Conservation (phyloP, 1,140 invertebrate genomes). For the Euura lappo region DNA sequence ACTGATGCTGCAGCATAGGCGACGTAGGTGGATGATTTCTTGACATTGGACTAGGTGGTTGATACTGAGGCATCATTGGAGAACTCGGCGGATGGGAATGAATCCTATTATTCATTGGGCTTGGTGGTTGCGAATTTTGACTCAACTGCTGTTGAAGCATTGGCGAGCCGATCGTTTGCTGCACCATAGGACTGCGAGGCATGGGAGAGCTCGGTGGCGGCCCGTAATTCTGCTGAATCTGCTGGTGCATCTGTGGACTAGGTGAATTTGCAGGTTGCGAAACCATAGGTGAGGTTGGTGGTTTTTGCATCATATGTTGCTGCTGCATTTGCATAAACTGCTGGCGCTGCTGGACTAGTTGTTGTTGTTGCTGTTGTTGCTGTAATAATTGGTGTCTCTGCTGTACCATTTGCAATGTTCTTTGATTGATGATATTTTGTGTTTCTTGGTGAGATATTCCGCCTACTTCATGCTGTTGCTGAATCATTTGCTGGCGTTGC, state of each 20-base stretch:
- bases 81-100: conserved; percentile 54
- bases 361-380: conserved; percentile 39
- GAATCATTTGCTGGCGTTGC: conserved; percentile 55
- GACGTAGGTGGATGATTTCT: conserved; percentile 55
- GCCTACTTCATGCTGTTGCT: conserved; percentile 59
- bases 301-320: conserved; percentile 54
- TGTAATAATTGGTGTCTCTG: conserved; percentile 60
- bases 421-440: conserved; percentile 21
- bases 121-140: conserved; percentile 56
- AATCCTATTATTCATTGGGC: conserved; percentile 53
- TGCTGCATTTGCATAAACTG: conserved; percentile 52
- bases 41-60: conserved; percentile 59
- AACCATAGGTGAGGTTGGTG: conserved; percentile 63
- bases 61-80: conserved; percentile 55
- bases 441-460: conserved; percentile 22
- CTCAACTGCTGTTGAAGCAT: conserved; percentile 61
- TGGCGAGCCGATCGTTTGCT: conserved; percentile 62
- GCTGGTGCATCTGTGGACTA: conserved; percentile 62
- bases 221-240: conserved; percentile 59
- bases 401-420: conserved; percentile 47
- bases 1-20: conserved; percentile 55
- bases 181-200: conserved; percentile 68
- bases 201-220: conserved; percentile 71
- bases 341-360: conserved; percentile 42
- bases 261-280: conserved; percentile 63